Percentiles rank a stretch among this genome's conserved stretches.
Conservation (phyloP, 2,888 invertebrate species). For the Thymelicus sylvestris region DNA sequence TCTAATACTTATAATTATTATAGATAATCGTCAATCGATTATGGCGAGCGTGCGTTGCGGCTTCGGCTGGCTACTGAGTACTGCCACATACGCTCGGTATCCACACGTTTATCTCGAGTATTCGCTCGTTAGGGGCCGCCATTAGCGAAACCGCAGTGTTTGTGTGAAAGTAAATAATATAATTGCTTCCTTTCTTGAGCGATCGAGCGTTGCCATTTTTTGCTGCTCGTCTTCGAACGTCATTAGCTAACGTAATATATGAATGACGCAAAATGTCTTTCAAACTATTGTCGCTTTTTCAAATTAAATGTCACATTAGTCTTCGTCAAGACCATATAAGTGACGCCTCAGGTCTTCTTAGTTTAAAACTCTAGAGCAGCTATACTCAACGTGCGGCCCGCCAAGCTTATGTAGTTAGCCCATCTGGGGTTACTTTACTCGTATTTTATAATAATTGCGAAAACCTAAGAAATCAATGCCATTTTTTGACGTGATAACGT, state of each 20-base stretch:
- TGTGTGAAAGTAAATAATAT: constrained; percentile 38
- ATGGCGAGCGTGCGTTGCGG: constrained; percentile 13
- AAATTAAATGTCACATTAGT: background rate
- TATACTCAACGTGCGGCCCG: too few species aligned
- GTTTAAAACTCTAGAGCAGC: too few species aligned
- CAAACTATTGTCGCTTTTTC: background rate
- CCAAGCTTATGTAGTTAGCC: too few species aligned
- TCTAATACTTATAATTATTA: constrained; percentile 11
- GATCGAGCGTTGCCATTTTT: constrained; percentile 18
- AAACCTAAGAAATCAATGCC: too few species aligned
- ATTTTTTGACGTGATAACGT: too few species aligned
- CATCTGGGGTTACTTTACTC: too few species aligned
- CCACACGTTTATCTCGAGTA: constrained; percentile 16
- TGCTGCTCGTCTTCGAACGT: constrained; percentile 13
- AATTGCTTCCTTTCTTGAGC: constrained; percentile 36
- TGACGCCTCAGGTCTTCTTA: too few species aligned
- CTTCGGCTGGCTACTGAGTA: constrained; percentile 12
- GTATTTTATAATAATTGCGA: too few species aligned
- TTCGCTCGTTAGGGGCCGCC: constrained; percentile 30
- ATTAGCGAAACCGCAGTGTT: constrained; percentile 37
- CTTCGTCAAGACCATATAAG: too few species aligned
- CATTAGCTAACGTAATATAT: constrained; percentile 11
- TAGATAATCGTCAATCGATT: constrained; percentile 12
- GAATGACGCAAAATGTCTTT: constrained; percentile 10
- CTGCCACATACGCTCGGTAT: constrained; percentile 17